Evolutionary conservation across 1,140 invertebrate genomes (phyloP).

Genomic region (Tenebrio molitor): DNA sequence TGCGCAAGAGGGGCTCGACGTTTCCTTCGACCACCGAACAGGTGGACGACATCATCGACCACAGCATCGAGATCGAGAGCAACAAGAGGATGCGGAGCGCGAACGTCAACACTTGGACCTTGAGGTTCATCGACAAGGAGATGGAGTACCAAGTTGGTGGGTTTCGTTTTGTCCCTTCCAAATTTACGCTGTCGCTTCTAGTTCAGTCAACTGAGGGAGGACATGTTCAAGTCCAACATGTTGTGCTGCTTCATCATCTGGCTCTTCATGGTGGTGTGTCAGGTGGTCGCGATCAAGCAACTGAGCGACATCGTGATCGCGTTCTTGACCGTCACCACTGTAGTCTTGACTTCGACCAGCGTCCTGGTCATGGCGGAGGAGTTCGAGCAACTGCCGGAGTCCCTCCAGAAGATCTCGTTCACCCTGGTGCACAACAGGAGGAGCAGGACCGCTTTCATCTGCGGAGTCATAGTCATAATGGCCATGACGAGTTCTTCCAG

Average conservation of each 20-base stretch:
- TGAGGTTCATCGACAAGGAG: constrained; percentile 84
- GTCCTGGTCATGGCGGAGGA: constrained; percentile 90
- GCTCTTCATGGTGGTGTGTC: constrained; percentile 86
- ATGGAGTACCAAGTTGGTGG: constrained; percentile 73
- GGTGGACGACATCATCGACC: constrained; percentile 89
- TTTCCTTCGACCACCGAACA: constrained; percentile 70
- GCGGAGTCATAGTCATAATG: constrained; percentile 85
- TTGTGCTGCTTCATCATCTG: constrained; percentile 92
- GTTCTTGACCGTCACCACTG: constrained; percentile 74
- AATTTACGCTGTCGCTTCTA: too few relatives aligned
- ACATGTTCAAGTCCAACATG: constrained; percentile 96
- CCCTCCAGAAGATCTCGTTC: constrained; percentile 79
- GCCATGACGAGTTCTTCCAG: constrained; percentile 72
- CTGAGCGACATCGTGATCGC: constrained; percentile 49
- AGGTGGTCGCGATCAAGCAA: constrained; percentile 42
- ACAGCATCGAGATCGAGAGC: constrained; percentile 92
- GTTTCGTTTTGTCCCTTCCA: too few relatives aligned
- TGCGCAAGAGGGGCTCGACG: constrained; percentile 51
- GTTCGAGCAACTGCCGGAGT: constrained; percentile 76
- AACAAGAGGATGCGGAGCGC: constrained; percentile 92
- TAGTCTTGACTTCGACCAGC: constrained; percentile 77
- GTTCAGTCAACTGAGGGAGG: constrained; percentile 90
- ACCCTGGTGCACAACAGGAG: constrained; percentile 79
- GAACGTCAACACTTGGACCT: constrained; percentile 88
- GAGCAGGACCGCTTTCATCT: constrained; percentile 83